phyloP scores from a whole-genome alignment of 2,113 vertebrate genomes.

The Microcebus murinus region DNA sequence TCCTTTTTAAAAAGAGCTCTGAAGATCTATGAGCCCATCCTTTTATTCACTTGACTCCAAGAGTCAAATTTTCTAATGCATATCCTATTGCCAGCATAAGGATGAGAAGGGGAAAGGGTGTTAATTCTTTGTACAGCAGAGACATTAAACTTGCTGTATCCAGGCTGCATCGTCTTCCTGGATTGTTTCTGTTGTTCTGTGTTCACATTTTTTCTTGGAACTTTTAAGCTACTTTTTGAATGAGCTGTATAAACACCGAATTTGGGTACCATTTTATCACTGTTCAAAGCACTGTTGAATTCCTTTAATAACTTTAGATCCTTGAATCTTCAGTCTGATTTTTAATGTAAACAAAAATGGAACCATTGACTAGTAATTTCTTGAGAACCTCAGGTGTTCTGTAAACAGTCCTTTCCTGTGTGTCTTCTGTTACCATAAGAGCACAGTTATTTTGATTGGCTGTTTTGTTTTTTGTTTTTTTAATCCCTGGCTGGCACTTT shows the following conservation, averaged over 20 bases:
- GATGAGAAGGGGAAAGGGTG: slow-evolving; percentile 71
- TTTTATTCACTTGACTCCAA: slow-evolving; percentile 82
- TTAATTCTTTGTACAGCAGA: slow-evolving; percentile 77
- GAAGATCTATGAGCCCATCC: slow-evolving; percentile 74
- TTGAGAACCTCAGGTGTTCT: slow-evolving; percentile 44
- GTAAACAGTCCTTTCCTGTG: slow-evolving; percentile 28
- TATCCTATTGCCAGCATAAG: slow-evolving; percentile 66
- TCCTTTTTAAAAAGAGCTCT: slow-evolving; percentile 65
- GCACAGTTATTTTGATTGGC: slow-evolving; percentile 34
- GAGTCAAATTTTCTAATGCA: slow-evolving; percentile 78
- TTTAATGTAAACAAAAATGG: slow-evolving; percentile 64
- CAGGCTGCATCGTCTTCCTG: slow-evolving; percentile 73
- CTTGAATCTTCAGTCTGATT: slow-evolving; percentile 62
- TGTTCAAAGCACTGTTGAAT: slow-evolving; percentile 66
- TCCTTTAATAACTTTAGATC: slow-evolving; percentile 34
- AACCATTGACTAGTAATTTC: slow-evolving; percentile 59
- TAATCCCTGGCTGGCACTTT: slow-evolving; percentile 72
- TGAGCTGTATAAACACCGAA: slow-evolving; percentile 66
- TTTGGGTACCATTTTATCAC: slow-evolving; percentile 73
- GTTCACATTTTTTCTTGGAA: slow-evolving; percentile 46
- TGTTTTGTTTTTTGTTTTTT: neutral
- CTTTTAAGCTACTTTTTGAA: slow-evolving; percentile 74
- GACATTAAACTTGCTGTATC: slow-evolving; percentile 73
- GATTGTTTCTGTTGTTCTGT: slow-evolving; percentile 72
- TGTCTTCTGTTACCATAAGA: neutral